phyloP scores from a whole-genome alignment of 2,888 invertebrate species.

The Oeneis ivallda region DNA sequence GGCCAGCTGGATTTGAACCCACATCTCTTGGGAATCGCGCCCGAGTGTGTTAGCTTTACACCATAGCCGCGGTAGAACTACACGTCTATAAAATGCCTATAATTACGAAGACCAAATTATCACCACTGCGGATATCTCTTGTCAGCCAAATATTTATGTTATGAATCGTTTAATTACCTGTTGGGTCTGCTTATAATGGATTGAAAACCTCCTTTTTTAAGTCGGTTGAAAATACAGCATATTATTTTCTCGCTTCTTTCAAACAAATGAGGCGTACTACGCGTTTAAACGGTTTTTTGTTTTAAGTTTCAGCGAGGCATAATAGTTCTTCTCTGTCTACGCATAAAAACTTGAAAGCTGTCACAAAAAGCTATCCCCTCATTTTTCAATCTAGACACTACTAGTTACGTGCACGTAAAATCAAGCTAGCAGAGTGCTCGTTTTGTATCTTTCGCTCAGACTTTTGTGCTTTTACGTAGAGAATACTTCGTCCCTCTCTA shows the following conservation, averaged over 20 bases:
- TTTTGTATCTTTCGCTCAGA: slow-evolving; percentile 20
- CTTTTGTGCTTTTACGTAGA: slow-evolving; percentile 3
- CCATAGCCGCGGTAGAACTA: no score
- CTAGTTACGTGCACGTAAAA: slow-evolving; percentile 20
- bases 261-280: slow-evolving; percentile 5
- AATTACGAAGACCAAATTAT: no score
- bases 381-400: slow-evolving; percentile 32
- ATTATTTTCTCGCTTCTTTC: slow-evolving; percentile 10
- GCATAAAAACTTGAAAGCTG: slow-evolving; percentile 28
- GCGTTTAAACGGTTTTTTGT: slow-evolving; percentile 19
- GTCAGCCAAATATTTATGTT: no score
- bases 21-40: no score
- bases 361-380: slow-evolving; percentile 31
- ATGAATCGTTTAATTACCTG: no score
- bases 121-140: no score
- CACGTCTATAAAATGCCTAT: no score
- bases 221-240: neutral
- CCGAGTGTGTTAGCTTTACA: no score
- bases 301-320: slow-evolving; percentile 15
- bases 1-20: no score
- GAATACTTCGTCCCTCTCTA: neutral
- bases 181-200: no score
- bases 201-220: neutral
- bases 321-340: no score
- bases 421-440: slow-evolving; percentile 24